Conservation (phyloP, 2,113 vertebrate species). For the Gnathonemus echidnorhynchus region DNA sequence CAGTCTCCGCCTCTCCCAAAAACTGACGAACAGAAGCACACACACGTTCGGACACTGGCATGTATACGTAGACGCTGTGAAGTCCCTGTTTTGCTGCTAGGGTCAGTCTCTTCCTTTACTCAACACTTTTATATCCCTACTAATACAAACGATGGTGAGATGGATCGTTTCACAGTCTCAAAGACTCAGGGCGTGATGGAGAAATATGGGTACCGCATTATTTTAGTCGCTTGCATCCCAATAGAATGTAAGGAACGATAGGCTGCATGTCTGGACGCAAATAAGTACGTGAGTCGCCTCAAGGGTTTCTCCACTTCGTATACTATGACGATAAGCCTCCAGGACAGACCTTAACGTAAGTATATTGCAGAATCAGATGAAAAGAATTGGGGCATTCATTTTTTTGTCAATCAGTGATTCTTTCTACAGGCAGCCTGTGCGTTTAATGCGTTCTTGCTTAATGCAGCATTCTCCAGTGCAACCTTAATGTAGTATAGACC, state of each 20-base stretch:
- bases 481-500: background rate
- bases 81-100: background rate
- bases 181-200: conserved; percentile 8
- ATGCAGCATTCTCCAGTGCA: background rate
- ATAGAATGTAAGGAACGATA: background rate
- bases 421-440: background rate
- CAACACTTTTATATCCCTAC: background rate
- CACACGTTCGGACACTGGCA: conserved; percentile 37
- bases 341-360: conserved; percentile 58
- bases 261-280: conserved; percentile 10
- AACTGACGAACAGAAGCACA: conserved; percentile 23
- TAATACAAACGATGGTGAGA: background rate
- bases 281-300: conserved; percentile 32
- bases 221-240: conserved; percentile 16
- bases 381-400: background rate
- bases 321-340: conserved; percentile 47
- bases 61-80: background rate
- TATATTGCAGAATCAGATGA: conserved; percentile 17
- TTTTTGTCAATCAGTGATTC: background rate
- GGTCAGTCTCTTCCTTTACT: background rate
- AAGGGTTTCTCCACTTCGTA: conserved; percentile 32
- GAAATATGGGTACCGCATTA: conserved; percentile 12
- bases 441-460: background rate
- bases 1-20: conserved; percentile 27
- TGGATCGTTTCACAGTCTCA: background rate